A percentile compares a stretch with the other conserved stretches of the same genome.
Evolutionary conservation across 1,140 invertebrate genomes (phyloP).

Genomic region (Pseudomyrmex flavicornis): DNA sequence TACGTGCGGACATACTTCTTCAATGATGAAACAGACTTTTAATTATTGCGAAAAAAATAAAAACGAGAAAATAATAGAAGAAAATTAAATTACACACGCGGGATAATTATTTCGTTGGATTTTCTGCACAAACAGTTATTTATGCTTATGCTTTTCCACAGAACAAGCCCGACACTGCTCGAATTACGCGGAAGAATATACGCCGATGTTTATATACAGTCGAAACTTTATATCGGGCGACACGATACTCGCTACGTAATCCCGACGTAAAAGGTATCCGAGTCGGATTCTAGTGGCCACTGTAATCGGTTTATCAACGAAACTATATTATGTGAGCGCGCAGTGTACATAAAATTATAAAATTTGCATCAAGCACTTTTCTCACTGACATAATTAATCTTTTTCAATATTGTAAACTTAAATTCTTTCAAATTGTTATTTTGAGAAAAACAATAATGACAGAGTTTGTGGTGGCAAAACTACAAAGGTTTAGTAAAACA

Average conservation of each 20-base stretch:
- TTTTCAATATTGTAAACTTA: background rate
- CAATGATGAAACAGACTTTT: too few species aligned
- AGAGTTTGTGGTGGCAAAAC: too few species aligned
- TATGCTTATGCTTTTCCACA: background rate
- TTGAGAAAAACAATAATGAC: too few species aligned
- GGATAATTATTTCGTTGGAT: slow-evolving; percentile 1
- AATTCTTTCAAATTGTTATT: background rate
- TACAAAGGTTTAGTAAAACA: too few species aligned
- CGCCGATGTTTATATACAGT: background rate
- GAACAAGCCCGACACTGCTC: background rate
- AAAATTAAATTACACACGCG: background rate
- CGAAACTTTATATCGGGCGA: slow-evolving; percentile 32
- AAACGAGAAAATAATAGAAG: background rate
- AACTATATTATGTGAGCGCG: background rate
- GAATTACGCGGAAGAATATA: background rate
- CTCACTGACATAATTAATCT: background rate
- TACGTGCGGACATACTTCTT: background rate
- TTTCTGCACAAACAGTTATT: background rate
- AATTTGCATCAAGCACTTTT: background rate
- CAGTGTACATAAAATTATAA: background rate
- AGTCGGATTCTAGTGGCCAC: background rate
- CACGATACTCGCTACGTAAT: background rate
- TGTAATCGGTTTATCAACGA: background rate
- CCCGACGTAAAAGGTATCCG: background rate
- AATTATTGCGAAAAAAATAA: background rate